These are phyloP conservation scores for Serrognathus titanus DNA, from an alignment of 2,888 invertebrate genomes.

Conservation along the genomic window DNA sequence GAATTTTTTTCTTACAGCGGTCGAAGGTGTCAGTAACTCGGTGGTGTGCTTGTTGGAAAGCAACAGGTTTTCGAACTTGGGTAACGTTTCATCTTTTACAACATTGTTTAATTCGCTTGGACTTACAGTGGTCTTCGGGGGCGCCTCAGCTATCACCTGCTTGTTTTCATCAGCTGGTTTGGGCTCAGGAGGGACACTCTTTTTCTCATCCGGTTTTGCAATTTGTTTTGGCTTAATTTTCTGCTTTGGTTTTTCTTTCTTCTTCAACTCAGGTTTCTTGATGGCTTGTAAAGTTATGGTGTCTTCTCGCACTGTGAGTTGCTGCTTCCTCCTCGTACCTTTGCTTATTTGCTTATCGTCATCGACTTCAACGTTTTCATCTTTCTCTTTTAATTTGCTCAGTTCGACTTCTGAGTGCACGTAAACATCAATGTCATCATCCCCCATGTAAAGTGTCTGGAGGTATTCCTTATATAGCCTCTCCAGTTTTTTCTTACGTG, in stretches of 20 bases:
- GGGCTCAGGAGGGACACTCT: background rate
- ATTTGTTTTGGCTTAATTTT: background rate
- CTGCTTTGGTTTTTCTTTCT: background rate
- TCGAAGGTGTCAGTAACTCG: conserved; percentile 12
- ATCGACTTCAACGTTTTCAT: background rate
- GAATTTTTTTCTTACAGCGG: conserved; percentile 15
- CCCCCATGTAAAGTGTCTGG: background rate
- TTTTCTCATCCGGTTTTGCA: background rate
- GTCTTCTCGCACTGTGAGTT: conserved; percentile 10
- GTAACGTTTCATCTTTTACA: background rate
- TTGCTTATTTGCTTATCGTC: conserved; percentile 6
- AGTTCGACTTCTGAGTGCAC: background rate
- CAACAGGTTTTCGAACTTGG: background rate
- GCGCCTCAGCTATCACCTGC: background rate
- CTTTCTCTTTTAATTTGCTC: background rate
- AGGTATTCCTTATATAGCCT: conserved; percentile 7
- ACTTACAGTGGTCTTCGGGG: no score
- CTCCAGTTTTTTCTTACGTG: conserved; percentile 11
- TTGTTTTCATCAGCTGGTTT: background rate
- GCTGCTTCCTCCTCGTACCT: conserved; percentile 9
- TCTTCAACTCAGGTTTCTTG: background rate
- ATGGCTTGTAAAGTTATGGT: background rate
- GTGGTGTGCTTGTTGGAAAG: background rate
- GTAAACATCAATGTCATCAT: background rate
- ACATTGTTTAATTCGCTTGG: no score